Evolutionary conservation across 2,888 invertebrate genomes (phyloP).

Genomic region (Hermaeophaga mercurialis): DNA sequence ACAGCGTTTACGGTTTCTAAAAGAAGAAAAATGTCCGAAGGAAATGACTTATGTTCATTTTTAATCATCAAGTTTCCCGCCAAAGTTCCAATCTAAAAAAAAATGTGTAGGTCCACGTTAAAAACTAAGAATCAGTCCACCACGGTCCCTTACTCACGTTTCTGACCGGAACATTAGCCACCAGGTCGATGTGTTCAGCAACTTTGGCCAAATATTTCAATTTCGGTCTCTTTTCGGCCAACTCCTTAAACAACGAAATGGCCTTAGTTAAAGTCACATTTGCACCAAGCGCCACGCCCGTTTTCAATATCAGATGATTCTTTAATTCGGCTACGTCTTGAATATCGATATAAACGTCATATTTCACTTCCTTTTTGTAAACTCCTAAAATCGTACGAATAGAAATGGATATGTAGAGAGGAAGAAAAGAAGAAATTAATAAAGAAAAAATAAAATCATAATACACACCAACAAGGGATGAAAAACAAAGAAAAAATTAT

Average conservation of each 20-base stretch:
- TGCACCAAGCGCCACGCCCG: constrained; percentile 64
- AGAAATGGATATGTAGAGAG: neutral
- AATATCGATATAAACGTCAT: constrained; percentile 67
- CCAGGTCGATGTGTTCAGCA: constrained; percentile 68
- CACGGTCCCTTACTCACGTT: constrained; percentile 41
- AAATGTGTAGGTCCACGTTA: neutral
- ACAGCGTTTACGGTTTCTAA: constrained; percentile 65
- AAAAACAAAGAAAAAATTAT: too few relatives aligned
- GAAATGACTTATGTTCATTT: constrained; percentile 69
- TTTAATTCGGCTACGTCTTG: constrained; percentile 63
- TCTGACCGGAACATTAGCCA: constrained; percentile 71
- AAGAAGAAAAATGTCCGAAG: constrained; percentile 72
- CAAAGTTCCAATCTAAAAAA: constrained; percentile 66
- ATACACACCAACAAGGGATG: too few relatives aligned
- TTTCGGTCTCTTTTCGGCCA: constrained; percentile 55
- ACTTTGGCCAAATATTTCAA: constrained; percentile 66
- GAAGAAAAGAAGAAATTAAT: too few relatives aligned
- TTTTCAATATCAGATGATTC: constrained; percentile 54
- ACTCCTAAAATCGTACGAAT: constrained; percentile 34
- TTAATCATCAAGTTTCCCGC: constrained; percentile 75
- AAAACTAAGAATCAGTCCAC: too few relatives aligned
- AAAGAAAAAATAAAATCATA: too few relatives aligned
- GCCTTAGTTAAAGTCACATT: constrained; percentile 63
- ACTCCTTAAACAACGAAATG: constrained; percentile 59
- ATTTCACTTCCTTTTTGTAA: constrained; percentile 51